Conservation (phyloP, 2,797 vertebrate species). For the Dicrostonyx torquatus region DNA sequence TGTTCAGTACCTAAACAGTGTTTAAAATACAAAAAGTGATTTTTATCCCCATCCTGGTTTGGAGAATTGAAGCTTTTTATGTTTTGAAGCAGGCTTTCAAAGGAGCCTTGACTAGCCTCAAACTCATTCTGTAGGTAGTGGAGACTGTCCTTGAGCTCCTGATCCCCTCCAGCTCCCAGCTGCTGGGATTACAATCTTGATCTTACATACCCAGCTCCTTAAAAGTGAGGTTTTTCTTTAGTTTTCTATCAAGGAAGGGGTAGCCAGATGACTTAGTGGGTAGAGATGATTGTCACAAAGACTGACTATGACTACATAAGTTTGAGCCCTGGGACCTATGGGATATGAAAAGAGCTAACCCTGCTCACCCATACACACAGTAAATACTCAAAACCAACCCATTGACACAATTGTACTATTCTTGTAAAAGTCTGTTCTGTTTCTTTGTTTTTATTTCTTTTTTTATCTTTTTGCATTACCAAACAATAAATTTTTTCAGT, state of each 20-base stretch:
- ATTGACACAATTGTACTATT: background rate
- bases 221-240: background rate
- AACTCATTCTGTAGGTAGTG: background rate
- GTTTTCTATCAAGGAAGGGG: background rate
- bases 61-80: slow-evolving; percentile 20
- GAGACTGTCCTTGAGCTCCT: background rate
- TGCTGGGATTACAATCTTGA: background rate
- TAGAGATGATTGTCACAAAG: background rate
- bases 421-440: slow-evolving; percentile 7
- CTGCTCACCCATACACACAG: background rate
- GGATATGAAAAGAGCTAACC: background rate
- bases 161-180: background rate
- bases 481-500: background rate
- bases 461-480: background rate
- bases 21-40: slow-evolving; percentile 11
- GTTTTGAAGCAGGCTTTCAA: background rate
- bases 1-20: background rate
- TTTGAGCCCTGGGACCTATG: background rate
- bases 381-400: background rate
- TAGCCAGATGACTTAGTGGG: background rate
- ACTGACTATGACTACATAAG: background rate
- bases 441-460: background rate
- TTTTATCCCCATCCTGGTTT: background rate
- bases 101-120: background rate
- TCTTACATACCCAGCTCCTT: background rate